Evolutionary conservation across 2,888 invertebrate species (phyloP).

Genomic region (Embidobia sp.): DNA sequence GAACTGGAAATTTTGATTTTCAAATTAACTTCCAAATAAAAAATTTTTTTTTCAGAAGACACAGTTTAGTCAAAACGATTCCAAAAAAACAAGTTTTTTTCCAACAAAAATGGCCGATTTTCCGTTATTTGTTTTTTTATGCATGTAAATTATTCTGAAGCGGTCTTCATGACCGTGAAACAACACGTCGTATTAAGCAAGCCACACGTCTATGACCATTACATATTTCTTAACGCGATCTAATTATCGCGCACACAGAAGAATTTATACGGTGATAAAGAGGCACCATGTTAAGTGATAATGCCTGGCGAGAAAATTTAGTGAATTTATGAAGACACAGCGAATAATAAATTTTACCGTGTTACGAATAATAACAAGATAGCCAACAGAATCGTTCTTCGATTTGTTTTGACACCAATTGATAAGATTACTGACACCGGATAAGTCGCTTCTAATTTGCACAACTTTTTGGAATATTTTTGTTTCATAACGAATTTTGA

Average conservation of each 20-base stretch:
- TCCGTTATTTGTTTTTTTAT: too few species aligned
- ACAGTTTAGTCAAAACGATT: too few species aligned
- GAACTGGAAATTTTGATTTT: too few species aligned
- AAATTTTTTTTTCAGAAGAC: too few species aligned
- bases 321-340: slow-evolving; percentile 40
- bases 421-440: slow-evolving; percentile 21
- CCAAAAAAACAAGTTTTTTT: too few species aligned
- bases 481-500: too few species aligned
- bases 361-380: slow-evolving; percentile 32
- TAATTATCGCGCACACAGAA: slow-evolving; percentile 39
- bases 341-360: slow-evolving; percentile 40
- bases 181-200: not conserved
- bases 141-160: not conserved
- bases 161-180: not conserved
- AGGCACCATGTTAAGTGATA: slow-evolving; percentile 41
- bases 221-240: slow-evolving; percentile 41
- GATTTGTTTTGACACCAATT: slow-evolving; percentile 41
- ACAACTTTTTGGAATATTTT: not conserved
- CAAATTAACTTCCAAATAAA: too few species aligned
- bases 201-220: slow-evolving; percentile 19
- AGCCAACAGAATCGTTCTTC: slow-evolving; percentile 39
- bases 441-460: not conserved
- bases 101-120: too few species aligned
- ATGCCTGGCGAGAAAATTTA: slow-evolving; percentile 45
- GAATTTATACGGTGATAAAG: slow-evolving; percentile 53